Evolutionary conservation across 2,113 vertebrate genomes (phyloP), one percentile per base, ranked within the genome.

Genomic region (Brachypodius melanocephalos): DNA sequence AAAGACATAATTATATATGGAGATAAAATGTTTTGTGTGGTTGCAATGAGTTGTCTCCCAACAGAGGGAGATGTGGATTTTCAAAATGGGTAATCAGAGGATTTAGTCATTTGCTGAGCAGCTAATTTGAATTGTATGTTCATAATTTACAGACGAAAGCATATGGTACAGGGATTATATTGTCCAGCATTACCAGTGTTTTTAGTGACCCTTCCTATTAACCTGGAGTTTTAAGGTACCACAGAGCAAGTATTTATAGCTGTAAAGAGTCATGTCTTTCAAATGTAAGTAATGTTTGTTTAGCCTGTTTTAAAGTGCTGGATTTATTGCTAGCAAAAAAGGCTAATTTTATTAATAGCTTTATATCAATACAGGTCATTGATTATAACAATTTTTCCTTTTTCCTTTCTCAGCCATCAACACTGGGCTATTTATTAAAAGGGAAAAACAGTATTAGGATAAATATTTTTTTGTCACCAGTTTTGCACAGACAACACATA

Each of bases 41-140:
- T 55, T 87, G 13, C 25, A 48, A 26, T 55, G 45, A 31, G 14
- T 10, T 16, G 5, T n/a, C 25, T 72, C 45, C 21, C 5, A 71
- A 28, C 5, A 63, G 43, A 94, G 55, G 24, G 14, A 46, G 17
- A 46, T 26, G 7, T 31, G 3, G 34, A 31, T 10, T 42, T 89
- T 51, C 46, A 57, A 34, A 66, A 52, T 2, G 38, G 6, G 14
- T 61, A 43, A 22, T n/a, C 10, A 29, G 46, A 57, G 7, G 32
- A 78, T 29, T 62, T 48, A 43, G 8, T 17, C 4, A 45, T 76
- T 68, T 76, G 5, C 9, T 40, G 14, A 79, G 31, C 12, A 58
- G 22, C 1, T 46, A 45, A 45, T 62, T 68, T 31, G 43, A 34
- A 38, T 55, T 0, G 0, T 25, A 31, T 36, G 8, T 54, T 74